Base-by-base conservation (phyloP, 2,797 vertebrate species). In the Lacerta bilineata region DNA sequence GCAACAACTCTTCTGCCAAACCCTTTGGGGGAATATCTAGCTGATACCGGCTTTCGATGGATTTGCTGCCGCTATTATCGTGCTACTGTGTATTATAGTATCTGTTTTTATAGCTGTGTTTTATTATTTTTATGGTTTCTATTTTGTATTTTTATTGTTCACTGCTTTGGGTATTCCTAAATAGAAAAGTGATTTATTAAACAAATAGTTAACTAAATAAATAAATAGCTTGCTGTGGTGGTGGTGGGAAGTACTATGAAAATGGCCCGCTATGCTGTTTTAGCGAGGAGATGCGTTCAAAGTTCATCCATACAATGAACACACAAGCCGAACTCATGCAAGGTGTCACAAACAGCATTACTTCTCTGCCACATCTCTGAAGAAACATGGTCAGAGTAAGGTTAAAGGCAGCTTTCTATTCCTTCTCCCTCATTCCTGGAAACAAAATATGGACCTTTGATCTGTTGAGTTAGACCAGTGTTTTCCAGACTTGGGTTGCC, bases 161-260 rank as follows among this genome's bases (percentile, higher is more conserved):
- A 33, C 66, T 84, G 82, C 75, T 79, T 84, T 79, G 64, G 39
- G 64, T 72, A 50, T 84, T 84, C 29, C 83, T 78, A 46, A 88
- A 84, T 80, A 84, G 87, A 84, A 88, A 88, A 84, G 75, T 84
- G 66, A 84, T 88, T 84, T 88, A 88, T 83, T 88, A 72, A 59
- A 77, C 6, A 78, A 72, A 71, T 59, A 74, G 18, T 61, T 87
- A 74, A 71, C 69, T 27, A 77, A 61, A 84, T 41, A 84, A 82
- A 76, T 25, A 81, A 27, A 64, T 36, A 39, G 17, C 41, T 74
- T 27, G 29, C 25, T 41, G 20, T 36, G 29, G 61, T 43, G n/a
- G 25, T 50, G 50, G 20, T 50, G 33, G 33, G 9, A 80, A 55
- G 64, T 66, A 59, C 23, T 71, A 64, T 55, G 46, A 79, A 50